Base-by-base conservation (phyloP, 37 sponge, comb jelly and placozoan species). In the Cliona cf. orientalis region DNA sequence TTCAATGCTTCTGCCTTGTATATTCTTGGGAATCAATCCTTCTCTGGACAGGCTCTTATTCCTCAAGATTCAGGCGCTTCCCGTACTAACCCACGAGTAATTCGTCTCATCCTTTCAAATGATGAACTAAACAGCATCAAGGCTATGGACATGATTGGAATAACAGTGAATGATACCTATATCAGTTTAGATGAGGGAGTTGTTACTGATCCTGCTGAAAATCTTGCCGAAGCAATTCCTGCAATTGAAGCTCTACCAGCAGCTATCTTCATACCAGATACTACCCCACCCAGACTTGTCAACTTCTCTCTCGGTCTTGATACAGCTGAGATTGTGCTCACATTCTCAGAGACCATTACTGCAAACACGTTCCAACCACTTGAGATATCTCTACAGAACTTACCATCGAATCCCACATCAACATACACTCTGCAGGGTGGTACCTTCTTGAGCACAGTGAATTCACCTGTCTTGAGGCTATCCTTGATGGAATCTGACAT, bases 301-400 rank as follows among this genome's bases (percentile, higher is more conserved):
- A 78, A 71, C 43, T 96, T 86, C 69, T 70, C 87, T 7, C 58
- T 96, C 3, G 69, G 68, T n/a, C 46, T 96, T 28, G 85, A 91
- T 45, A 38, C 61, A 29, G 69, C 74, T 46, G 64, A 68, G 33
- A 72, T 96, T 19, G 39, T 49, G 4, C 80, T 96, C 26, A 91
- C 91, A 23, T 96, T 96, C 86, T 87, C 89, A 40, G 96, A 96
- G 37, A 86, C 93, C 7, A 71, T 96, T 58, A 62, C 82, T 79
- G 66, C 78, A 23, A 42, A 75, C 0, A 40, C 88, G 0, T 83
- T 96, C 43, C 58, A 84, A 33, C 88, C 91, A 1, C 59, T 53
- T 25, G 56, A 42, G 53, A 34, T 96, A 1, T 76, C 84, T 9
- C 53, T 96, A 2, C 96, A 96, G 70, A 87, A 87, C 36, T 12